phyloP scores from a whole-genome alignment of 2,888 invertebrate species.

The Oithona nana region DNA sequence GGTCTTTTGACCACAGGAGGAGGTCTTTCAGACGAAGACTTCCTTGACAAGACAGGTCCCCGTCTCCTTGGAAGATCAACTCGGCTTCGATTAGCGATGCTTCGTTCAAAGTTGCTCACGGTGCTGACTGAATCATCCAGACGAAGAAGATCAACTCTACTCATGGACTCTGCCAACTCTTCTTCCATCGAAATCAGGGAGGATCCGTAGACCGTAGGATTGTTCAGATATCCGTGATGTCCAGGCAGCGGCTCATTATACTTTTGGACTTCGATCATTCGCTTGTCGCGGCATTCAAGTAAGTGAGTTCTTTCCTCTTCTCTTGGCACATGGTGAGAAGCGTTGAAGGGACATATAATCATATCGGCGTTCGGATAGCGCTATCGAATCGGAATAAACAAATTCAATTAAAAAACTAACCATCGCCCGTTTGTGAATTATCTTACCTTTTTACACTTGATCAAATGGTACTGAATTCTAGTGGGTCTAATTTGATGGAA shows the following conservation, averaged over 20 bases:
- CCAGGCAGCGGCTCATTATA: neutral
- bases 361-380: neutral
- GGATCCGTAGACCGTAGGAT: conserved; percentile 2
- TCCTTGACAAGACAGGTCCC: too few relatives aligned
- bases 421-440: neutral
- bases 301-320: neutral
- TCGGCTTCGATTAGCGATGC: too few relatives aligned
- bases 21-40: too few relatives aligned
- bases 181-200: neutral
- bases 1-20: too few relatives aligned
- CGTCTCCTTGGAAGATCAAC: too few relatives aligned
- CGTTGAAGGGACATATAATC: conserved; percentile 6
- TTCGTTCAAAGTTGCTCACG: too few relatives aligned
- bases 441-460: conserved; percentile 12
- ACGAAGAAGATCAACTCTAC: too few relatives aligned
- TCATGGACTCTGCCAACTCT: too few relatives aligned
- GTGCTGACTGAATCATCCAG: too few relatives aligned
- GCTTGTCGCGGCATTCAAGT: neutral
- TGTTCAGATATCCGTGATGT: conserved; percentile 1
- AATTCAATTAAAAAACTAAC: neutral
- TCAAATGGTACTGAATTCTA: conserved; percentile 12
- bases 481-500: neutral
- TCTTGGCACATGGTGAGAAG: conserved; percentile 1
- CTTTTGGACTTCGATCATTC: neutral
- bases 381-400: neutral